Evolutionary conservation across 2,113 vertebrate species (phyloP), one percentile per base, ranked within the genome.

Genomic region (Zosterops japonicus): DNA sequence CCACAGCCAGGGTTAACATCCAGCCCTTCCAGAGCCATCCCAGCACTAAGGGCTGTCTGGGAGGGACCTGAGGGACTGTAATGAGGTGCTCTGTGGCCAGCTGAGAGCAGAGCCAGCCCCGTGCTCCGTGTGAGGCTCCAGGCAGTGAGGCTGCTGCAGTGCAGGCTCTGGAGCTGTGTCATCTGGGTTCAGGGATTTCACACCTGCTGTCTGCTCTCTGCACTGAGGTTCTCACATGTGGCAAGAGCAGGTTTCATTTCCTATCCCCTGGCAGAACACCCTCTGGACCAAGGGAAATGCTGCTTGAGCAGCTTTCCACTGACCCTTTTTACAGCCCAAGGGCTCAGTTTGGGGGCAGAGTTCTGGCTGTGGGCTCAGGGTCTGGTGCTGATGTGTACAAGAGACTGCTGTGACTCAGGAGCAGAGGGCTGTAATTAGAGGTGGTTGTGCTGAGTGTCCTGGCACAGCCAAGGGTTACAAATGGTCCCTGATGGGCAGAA

Each of bases 51-150:
- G 29, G 25, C 18, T 2, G 1, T n/a, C 89, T 91, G 93, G 75
- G 87, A 3, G 4, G 44, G 68, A 20, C 18, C 35, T 1, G 1
- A 67, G n/a, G 71, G 80, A 60, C 80, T 94, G 91, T 27, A 50
- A 6, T 27, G 0, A 6, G 41, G 64, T 0, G 5, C 21, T 7
- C 1, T 20, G 56, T 19, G 64, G 31, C 69, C 87, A 92, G 76
- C 94, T 92, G 83, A 74, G 80, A 90, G 89, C 94, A 93, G 65
- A 83, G 21, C 24, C 86, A 60, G 80, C 86, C 80, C 20, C 42
- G 83, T 56, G 91, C 80, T 59, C 39, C 27, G 36, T 28, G 78
- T 11, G 35, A 39, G 63, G 85, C 86, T 55, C 5, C 47, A 69
- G 82, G 25, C 49, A 33, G 63, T 2, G 28, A 13, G 63, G 71